Evolutionary conservation across 2,113 vertebrate genomes (phyloP).

Genomic region (Pangasianodon hypophthalmus): DNA sequence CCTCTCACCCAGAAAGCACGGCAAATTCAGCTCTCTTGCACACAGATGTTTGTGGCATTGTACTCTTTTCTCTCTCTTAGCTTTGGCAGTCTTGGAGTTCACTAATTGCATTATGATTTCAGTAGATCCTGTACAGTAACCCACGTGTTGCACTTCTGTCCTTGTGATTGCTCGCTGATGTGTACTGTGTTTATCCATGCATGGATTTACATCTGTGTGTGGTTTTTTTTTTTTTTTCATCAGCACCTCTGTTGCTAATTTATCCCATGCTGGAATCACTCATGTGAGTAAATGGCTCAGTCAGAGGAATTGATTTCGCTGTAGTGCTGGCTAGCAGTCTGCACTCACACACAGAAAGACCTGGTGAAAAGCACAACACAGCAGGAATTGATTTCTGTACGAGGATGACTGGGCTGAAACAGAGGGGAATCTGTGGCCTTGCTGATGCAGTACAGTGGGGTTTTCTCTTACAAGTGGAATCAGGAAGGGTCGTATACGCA

Average conservation of each 20-base stretch:
- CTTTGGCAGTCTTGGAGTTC: not conserved
- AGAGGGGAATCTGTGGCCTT: not conserved
- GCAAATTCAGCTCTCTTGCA: not conserved
- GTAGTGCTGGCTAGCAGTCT: slow-evolving; percentile 56
- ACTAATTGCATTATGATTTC: not conserved
- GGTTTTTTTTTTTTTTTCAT: not conserved
- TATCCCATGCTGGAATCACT: slow-evolving; percentile 40
- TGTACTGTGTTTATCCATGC: not conserved
- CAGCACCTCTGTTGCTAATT: slow-evolving; percentile 33
- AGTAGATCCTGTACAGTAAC: not conserved
- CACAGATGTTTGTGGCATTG: too few species aligned
- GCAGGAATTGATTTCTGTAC: slow-evolving; percentile 9
- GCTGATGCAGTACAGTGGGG: not conserved
- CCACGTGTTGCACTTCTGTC: not conserved
- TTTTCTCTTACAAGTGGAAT: not conserved
- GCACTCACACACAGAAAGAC: slow-evolving; percentile 14
- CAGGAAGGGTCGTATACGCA: not conserved
- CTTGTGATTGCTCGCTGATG: not conserved
- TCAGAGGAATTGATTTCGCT: slow-evolving; percentile 62
- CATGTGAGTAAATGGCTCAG: slow-evolving; percentile 46
- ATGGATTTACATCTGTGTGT: not conserved
- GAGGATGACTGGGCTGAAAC: slow-evolving; percentile 1
- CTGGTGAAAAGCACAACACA: not conserved
- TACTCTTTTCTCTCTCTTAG: not conserved
- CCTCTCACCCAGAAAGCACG: not conserved